Conservation (phyloP, 2,797 vertebrate species). For the Tarsius wallacei region DNA sequence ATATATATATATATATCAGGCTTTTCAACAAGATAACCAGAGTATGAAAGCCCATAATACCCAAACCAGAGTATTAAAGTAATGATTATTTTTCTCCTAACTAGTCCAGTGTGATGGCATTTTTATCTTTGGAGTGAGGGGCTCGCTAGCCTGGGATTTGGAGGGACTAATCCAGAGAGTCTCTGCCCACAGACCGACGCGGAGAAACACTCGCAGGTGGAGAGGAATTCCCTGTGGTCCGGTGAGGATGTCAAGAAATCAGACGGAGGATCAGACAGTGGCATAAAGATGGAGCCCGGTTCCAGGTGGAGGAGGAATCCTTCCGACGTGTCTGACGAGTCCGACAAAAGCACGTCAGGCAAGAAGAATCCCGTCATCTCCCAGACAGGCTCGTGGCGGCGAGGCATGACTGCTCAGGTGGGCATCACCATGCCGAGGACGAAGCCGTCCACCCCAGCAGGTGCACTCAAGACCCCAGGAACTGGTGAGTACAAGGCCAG, state of each 20-base stretch:
- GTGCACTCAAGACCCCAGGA: constrained; percentile 93
- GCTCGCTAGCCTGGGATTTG: neutral
- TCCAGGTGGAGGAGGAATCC: constrained; percentile 96
- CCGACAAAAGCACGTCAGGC: constrained; percentile 95
- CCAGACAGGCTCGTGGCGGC: constrained; percentile 97
- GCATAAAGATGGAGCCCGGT: constrained; percentile 95
- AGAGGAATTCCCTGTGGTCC: constrained; percentile 93
- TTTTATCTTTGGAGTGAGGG: neutral
- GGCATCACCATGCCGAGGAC: constrained; percentile 97
- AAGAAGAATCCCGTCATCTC: constrained; percentile 95
- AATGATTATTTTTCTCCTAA: neutral
- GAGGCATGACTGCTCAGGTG: constrained; percentile 98
- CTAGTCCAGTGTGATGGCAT: neutral
- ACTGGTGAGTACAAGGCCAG: constrained; percentile 92
- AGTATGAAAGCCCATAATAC: neutral
- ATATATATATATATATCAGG: neutral
- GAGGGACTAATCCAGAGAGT: constrained; percentile 52
- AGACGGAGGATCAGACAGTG: constrained; percentile 95
- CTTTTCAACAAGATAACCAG: constrained; percentile 45
- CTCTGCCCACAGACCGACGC: constrained; percentile 94
- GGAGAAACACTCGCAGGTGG: constrained; percentile 96
- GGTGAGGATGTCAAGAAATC: constrained; percentile 95
- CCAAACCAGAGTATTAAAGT: too few species aligned
- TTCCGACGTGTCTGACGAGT: constrained; percentile 97
- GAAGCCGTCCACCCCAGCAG: constrained; percentile 92